Conservation (phyloP, 1,140 invertebrate species). For the Drosophila punjabiensis region DNA sequence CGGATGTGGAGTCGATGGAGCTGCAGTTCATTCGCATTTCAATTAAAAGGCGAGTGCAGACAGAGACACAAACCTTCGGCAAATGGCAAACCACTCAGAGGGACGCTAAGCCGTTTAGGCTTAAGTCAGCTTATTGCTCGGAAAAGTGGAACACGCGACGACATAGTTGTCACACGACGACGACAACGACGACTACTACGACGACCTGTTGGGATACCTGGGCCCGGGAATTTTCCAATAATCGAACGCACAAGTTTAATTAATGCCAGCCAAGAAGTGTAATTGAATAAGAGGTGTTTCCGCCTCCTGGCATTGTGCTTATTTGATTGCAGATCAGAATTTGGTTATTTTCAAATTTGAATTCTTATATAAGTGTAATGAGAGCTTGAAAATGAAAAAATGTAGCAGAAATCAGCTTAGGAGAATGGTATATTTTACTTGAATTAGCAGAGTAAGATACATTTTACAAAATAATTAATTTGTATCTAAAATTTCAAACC, state of each 20-base stretch:
- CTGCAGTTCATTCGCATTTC: constrained; percentile 75
- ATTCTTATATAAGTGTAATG: background rate
- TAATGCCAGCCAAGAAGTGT: constrained; percentile 7
- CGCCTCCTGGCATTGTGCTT: background rate
- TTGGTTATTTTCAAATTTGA: constrained; percentile 18
- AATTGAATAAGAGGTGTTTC: constrained; percentile 7
- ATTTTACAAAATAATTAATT: too few relatives aligned
- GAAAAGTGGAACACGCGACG: constrained; percentile 60
- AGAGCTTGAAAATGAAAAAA: background rate
- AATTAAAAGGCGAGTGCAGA: constrained; percentile 53
- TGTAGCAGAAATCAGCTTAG: background rate
- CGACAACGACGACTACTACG: constrained; percentile 21
- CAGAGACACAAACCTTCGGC: constrained; percentile 29
- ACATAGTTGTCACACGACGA: constrained; percentile 45
- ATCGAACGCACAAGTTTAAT: constrained; percentile 21
- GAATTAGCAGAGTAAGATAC: background rate
- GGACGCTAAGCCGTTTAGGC: constrained; percentile 66
- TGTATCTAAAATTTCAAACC: too few relatives aligned
- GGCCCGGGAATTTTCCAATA: constrained; percentile 55
- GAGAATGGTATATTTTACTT: background rate
- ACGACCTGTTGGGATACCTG: constrained; percentile 50
- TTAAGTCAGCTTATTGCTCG: constrained; percentile 67
- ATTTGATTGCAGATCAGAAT: constrained; percentile 4
- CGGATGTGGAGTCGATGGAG: constrained; percentile 2
- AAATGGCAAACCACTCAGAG: constrained; percentile 58